A percentile compares a stretch with the other conserved stretches of the same genome.
Evolutionary conservation across 1,140 invertebrate genomes (phyloP).

Genomic region (Pogonognathellus flavescens): DNA sequence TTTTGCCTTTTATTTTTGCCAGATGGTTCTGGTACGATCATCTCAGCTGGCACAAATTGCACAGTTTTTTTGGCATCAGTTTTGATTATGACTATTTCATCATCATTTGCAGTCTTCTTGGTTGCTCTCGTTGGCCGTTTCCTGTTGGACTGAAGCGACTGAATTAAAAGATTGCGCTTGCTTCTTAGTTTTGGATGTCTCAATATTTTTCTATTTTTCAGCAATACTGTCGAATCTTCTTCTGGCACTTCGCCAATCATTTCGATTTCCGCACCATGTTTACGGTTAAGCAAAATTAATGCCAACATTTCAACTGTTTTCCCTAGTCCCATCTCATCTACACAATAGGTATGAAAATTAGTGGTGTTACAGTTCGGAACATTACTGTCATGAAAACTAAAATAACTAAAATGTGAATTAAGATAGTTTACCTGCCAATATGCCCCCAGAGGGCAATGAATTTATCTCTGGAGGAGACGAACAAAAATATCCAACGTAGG

Average conservation of each 20-base stretch:
- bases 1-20: background rate
- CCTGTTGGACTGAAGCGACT: too few relatives aligned
- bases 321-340: conserved; percentile 87
- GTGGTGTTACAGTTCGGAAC: background rate
- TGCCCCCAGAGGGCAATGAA: conserved; percentile 76
- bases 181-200: conserved; percentile 5
- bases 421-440: conserved; percentile 73
- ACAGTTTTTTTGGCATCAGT: background rate
- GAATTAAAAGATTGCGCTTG: too few relatives aligned
- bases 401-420: too few relatives aligned
- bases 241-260: background rate
- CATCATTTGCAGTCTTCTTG: background rate
- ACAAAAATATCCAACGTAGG: conserved; percentile 71
- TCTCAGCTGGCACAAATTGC: background rate
- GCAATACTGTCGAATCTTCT: background rate
- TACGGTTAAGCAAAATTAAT: conserved; percentile 76
- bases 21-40: background rate
- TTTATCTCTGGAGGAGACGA: conserved; percentile 68
- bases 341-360: background rate
- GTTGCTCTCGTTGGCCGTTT: background rate
- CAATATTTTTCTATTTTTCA: background rate
- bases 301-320: conserved; percentile 85
- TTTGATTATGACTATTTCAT: background rate
- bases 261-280: conserved; percentile 60
- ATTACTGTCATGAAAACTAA: background rate